Conservation (phyloP, 92 coral and sea anemone genomes). For the Parazoanthus swiftii region DNA sequence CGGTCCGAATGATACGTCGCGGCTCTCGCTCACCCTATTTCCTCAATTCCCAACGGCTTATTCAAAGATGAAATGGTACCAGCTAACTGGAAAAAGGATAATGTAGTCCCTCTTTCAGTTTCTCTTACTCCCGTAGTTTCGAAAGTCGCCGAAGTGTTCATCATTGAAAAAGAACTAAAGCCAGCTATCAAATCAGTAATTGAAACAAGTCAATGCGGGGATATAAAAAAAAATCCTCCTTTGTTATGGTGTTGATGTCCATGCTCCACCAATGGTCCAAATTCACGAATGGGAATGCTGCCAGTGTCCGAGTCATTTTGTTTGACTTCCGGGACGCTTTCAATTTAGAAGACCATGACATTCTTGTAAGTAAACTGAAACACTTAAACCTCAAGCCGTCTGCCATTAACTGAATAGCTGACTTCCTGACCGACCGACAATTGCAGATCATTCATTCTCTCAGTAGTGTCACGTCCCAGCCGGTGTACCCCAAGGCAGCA, state of each 20-base stretch:
- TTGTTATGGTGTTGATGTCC: not conserved
- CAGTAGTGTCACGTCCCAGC: not conserved
- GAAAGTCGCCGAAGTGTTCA: not conserved
- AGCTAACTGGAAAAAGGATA: not conserved
- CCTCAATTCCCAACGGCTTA: conserved; percentile 22
- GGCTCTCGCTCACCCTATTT: conserved; percentile 25
- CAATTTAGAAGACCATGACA: not conserved
- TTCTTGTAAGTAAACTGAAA: not conserved
- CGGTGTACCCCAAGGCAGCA: not conserved
- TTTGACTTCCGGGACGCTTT: not conserved
- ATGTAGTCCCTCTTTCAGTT: conserved; percentile 6
- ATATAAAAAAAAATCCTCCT: not conserved
- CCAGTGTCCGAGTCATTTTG: not conserved
- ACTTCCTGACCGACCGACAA: not conserved
- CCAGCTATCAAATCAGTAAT: not conserved
- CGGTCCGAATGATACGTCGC: conserved; percentile 26
- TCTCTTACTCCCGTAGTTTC: not conserved
- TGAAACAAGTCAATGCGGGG: not conserved
- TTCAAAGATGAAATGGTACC: not conserved
- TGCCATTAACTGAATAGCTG: not conserved
- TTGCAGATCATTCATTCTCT: not conserved
- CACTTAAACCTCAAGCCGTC: not conserved
- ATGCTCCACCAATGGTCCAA: not conserved
- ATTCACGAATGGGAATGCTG: not conserved
- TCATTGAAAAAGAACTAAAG: not conserved